Percentiles rank a stretch among this genome's conserved stretches.
phyloP scores from a whole-genome alignment of 2,888 invertebrate species.

The Pasiphila rectangulata region DNA sequence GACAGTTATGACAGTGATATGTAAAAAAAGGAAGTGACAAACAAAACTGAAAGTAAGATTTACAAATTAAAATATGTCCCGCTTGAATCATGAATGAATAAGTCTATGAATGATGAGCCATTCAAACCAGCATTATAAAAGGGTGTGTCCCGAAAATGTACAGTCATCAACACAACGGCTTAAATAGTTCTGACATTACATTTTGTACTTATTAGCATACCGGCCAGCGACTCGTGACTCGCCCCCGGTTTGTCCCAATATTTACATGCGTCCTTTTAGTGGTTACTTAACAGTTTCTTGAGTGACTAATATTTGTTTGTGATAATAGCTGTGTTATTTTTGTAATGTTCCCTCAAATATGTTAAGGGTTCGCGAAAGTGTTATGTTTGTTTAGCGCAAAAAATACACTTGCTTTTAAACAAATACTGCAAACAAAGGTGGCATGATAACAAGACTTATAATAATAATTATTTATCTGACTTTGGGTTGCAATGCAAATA shows the following conservation, averaged over 20 bases:
- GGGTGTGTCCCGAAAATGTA: constrained; percentile 68
- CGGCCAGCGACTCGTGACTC: constrained; percentile 61
- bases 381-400: constrained; percentile 4
- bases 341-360: constrained; percentile 17
- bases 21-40: constrained; percentile 18
- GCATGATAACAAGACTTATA: not conserved
- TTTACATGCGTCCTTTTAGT: constrained; percentile 58
- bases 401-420: constrained; percentile 15
- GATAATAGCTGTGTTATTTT: constrained; percentile 27
- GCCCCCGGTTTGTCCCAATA: constrained; percentile 58
- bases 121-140: constrained; percentile 52
- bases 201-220: constrained; percentile 68
- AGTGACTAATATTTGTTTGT: constrained; percentile 27
- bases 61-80: constrained; percentile 31
- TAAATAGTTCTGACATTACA: constrained; percentile 63
- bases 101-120: constrained; percentile 59
- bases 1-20: not conserved
- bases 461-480: no score
- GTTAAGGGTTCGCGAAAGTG: constrained; percentile 19
- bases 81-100: constrained; percentile 38
- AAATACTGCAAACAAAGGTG: constrained; percentile 5
- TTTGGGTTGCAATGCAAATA: constrained; percentile 13
- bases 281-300: constrained; percentile 33
- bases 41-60: constrained; percentile 19
- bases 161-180: constrained; percentile 68